These are phyloP conservation scores for Monarcha castaneiventris DNA, from an alignment of 2,113 vertebrate genomes.

Conservation along the genomic window DNA sequence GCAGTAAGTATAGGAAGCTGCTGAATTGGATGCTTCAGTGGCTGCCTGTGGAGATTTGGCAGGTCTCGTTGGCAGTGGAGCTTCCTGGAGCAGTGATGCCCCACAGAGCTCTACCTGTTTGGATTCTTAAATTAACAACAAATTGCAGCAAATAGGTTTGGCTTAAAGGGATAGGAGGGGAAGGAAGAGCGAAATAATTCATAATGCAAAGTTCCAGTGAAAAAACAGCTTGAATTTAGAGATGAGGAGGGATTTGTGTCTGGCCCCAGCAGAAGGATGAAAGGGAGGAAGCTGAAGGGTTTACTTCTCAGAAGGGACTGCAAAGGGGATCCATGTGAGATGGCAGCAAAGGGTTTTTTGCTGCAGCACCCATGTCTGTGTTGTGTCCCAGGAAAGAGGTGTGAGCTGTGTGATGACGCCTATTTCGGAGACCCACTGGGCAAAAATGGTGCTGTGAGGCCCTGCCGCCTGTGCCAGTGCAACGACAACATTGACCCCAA, in stretches of 20 bases:
- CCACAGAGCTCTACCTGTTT: not conserved
- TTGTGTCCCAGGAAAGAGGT: constrained; percentile 82
- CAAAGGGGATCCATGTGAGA: not conserved
- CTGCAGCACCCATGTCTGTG: not conserved
- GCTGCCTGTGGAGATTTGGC: not conserved
- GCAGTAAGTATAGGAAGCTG: not conserved
- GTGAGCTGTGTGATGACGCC: constrained; percentile 94
- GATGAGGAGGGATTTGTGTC: not conserved
- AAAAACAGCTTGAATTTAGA: not conserved
- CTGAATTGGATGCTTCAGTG: not conserved
- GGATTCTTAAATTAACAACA: not conserved
- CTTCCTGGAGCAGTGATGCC: not conserved
- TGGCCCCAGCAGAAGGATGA: not conserved
- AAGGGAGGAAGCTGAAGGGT: not conserved
- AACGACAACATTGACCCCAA: constrained; percentile 89
- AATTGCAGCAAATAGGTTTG: not conserved
- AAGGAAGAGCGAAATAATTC: not conserved
- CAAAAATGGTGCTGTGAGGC: constrained; percentile 67
- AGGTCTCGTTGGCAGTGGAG: not conserved
- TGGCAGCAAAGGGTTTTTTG: not conserved
- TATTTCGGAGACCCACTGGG: constrained; percentile 93
- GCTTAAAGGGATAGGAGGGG: not conserved
- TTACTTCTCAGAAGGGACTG: not conserved
- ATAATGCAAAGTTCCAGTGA: not conserved
- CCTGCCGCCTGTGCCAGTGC: constrained; percentile 89